Evolutionary conservation across 2,113 vertebrate genomes (phyloP).

Genomic region (Periophthalmus modestus): DNA sequence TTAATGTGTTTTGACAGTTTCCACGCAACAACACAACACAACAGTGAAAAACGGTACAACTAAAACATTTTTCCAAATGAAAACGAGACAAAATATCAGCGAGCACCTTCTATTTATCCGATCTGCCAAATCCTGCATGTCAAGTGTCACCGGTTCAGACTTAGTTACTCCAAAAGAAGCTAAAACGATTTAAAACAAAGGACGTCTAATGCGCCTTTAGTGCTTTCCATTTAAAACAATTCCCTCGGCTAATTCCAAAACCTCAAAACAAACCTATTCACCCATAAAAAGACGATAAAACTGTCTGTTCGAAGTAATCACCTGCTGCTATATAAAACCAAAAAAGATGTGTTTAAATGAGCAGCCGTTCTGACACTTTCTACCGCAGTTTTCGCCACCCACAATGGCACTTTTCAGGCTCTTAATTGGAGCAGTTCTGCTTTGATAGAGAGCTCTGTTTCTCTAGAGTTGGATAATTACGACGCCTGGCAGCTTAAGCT

Average conservation of each 20-base stretch:
- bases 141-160: too few relatives aligned
- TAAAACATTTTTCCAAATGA: too few relatives aligned
- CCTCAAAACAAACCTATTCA: not conserved
- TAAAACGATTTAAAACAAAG: not conserved
- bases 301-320: slow-evolving; percentile 31
- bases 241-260: not conserved
- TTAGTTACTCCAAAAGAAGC: not conserved
- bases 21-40: too few relatives aligned
- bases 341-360: slow-evolving; percentile 23
- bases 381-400: slow-evolving; percentile 38
- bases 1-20: too few relatives aligned
- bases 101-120: too few relatives aligned
- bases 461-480: slow-evolving; percentile 60
- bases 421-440: slow-evolving; percentile 62
- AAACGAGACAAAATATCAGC: too few relatives aligned
- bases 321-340: slow-evolving; percentile 25
- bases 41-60: too few relatives aligned
- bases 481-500: slow-evolving; percentile 55
- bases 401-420: slow-evolving; percentile 43
- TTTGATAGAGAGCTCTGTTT: slow-evolving; percentile 58
- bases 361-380: slow-evolving; percentile 46
- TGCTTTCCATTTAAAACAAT: not conserved
- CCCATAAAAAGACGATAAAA: slow-evolving; percentile 13
- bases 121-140: too few relatives aligned
- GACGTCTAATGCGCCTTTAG: not conserved